phyloP scores from a whole-genome alignment of 2,888 invertebrate species.

The Gibbula magus region DNA sequence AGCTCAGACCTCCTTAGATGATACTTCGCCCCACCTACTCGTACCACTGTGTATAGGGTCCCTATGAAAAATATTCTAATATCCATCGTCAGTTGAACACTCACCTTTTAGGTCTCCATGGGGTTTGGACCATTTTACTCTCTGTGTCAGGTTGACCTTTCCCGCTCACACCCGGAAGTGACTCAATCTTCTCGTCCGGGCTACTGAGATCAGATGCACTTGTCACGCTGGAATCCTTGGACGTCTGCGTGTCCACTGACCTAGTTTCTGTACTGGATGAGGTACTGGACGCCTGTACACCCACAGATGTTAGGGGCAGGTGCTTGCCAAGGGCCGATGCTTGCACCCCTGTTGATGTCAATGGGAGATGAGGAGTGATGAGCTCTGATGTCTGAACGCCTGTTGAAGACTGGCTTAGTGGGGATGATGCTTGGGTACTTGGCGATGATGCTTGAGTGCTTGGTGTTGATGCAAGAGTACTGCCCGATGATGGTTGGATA shows the following conservation, averaged over 20 bases:
- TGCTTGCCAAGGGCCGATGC: too few relatives aligned
- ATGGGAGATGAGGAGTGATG: too few relatives aligned
- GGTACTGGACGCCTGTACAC: neutral
- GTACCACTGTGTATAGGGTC: too few relatives aligned
- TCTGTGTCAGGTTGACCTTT: neutral
- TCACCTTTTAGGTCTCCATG: neutral
- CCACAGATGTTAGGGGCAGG: neutral
- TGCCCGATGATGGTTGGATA: neutral
- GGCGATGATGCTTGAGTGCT: too few relatives aligned
- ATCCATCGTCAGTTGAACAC: neutral
- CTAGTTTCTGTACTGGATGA: neutral
- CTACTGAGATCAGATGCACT: neutral
- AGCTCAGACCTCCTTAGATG: too few relatives aligned
- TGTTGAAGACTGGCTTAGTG: neutral
- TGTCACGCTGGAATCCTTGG: neutral
- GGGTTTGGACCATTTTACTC: neutral
- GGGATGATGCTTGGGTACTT: neutral
- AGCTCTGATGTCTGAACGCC: too few relatives aligned
- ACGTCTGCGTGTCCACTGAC: constrained; percentile 12
- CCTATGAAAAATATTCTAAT: too few relatives aligned
- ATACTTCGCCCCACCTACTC: too few relatives aligned
- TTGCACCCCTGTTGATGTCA: too few relatives aligned
- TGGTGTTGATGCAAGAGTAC: neutral
- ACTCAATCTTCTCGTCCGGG: constrained; percentile 4
- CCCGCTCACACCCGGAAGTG: neutral